Percentiles rank a stretch among this genome's conserved stretches.
These are phyloP conservation scores for Amblyteles armatorius DNA, from an alignment of 2,888 invertebrate species.

Conservation along the genomic window DNA sequence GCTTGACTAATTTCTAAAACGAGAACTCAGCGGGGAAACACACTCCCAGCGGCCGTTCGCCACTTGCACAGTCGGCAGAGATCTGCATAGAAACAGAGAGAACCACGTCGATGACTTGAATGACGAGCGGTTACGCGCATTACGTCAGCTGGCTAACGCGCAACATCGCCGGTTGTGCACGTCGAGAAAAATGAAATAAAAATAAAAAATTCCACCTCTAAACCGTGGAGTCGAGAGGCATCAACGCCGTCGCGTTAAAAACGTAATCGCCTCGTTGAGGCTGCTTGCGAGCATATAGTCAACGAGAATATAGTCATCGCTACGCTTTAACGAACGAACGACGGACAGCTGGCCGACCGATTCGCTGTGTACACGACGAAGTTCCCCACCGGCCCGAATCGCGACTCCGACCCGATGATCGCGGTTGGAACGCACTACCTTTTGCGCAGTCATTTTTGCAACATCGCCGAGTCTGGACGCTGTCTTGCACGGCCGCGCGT, in stretches of 20 bases:
- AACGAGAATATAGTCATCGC: conserved; percentile 12
- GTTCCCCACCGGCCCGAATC: conserved; percentile 55
- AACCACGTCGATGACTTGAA: conserved; percentile 58
- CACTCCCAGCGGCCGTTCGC: not conserved
- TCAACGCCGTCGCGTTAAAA: conserved; percentile 21
- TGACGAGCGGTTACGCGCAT: conserved; percentile 52
- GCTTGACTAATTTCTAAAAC: conserved; percentile 50
- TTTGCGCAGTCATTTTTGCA: conserved; percentile 80
- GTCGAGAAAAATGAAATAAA: not conserved
- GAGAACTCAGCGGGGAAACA: conserved; percentile 1
- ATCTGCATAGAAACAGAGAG: conserved; percentile 45
- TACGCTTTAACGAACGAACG: conserved; percentile 23
- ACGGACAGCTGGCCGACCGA: conserved; percentile 43
- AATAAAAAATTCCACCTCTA: conserved; percentile 15
- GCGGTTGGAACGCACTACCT: conserved; percentile 66
- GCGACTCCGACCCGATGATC: conserved; percentile 12
- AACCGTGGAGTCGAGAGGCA: not conserved
- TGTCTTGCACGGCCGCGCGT: conserved; percentile 45
- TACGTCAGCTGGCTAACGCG: conserved; percentile 53
- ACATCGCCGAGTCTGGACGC: conserved; percentile 65
- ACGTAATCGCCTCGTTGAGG: conserved; percentile 41
- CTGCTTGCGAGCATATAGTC: not conserved
- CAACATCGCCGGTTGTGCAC: conserved; percentile 16
- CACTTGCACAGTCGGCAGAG: not conserved
- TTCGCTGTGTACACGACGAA: conserved; percentile 26